Conservation (phyloP, 2,888 invertebrate genomes). For the Nebria brevicollis region DNA sequence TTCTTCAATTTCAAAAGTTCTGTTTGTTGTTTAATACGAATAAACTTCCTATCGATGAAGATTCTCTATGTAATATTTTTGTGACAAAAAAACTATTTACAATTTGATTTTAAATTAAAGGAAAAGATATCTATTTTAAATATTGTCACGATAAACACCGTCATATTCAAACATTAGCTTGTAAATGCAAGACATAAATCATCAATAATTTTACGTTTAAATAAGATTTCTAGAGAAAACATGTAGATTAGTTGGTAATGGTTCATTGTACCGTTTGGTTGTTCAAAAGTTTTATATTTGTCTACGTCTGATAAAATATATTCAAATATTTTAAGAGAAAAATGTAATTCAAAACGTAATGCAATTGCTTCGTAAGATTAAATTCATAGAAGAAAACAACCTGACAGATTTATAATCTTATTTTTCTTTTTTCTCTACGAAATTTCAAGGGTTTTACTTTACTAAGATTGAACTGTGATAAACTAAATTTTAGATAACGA, state of each 20-base stretch:
- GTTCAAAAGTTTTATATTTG: background rate
- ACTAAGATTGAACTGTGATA: slow-evolving; percentile 1
- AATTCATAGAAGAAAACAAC: background rate
- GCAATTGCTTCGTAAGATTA: background rate
- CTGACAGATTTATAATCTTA: background rate
- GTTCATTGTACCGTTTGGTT: background rate
- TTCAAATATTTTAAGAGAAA: background rate
- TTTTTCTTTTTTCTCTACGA: background rate
- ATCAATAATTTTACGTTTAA: background rate
- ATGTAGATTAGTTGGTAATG: background rate
- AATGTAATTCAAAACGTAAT: background rate
- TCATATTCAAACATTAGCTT: background rate
- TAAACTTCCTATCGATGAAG: background rate
- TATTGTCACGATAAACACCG: background rate
- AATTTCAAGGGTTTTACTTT: background rate
- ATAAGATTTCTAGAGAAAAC: background rate
- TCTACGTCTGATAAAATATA: background rate
- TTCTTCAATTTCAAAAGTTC: no score
- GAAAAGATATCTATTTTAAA: background rate
- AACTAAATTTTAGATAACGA: background rate
- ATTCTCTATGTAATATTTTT: no score
- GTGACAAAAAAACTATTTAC: background rate
- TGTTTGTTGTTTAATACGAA: no score
- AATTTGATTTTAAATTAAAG: background rate
- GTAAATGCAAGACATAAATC: background rate